Conservation (phyloP, 2,888 invertebrate genomes). For the Hofmannophila pseudospretella region DNA sequence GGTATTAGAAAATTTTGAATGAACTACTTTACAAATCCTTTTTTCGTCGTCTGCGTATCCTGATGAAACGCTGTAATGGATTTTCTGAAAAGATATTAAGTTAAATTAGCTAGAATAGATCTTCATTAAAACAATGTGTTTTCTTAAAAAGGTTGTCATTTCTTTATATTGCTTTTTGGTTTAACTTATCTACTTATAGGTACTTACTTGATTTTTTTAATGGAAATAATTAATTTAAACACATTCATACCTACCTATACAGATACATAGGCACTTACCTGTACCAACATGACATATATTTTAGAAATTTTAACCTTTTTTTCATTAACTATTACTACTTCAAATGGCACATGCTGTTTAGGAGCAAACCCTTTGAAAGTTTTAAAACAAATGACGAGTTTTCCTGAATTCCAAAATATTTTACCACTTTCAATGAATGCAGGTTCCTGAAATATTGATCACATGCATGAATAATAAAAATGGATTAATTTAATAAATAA, state of each 20-base stretch:
- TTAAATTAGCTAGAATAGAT: too few species aligned
- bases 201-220: too few species aligned
- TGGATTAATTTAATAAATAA: too few species aligned
- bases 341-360: constrained; percentile 49
- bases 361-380: constrained; percentile 51
- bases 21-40: constrained; percentile 34
- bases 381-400: constrained; percentile 40
- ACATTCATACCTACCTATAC: constrained; percentile 54
- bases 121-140: too few species aligned
- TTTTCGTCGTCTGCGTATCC: constrained; percentile 51
- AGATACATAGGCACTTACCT: constrained; percentile 31
- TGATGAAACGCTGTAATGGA: constrained; percentile 42
- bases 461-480: too few species aligned
- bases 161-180: too few species aligned
- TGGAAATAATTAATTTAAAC: too few species aligned
- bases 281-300: constrained; percentile 41
- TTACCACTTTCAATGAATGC: constrained; percentile 39
- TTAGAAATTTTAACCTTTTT: constrained; percentile 44
- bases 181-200: too few species aligned
- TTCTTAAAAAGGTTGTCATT: too few species aligned
- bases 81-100: constrained; percentile 53
- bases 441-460: constrained; percentile 49
- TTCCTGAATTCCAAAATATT: constrained; percentile 35
- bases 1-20: constrained; percentile 34
- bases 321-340: constrained; percentile 47